These are phyloP conservation scores for Piprites chloris DNA, from an alignment of 2,113 vertebrate genomes.

Conservation along the genomic window DNA sequence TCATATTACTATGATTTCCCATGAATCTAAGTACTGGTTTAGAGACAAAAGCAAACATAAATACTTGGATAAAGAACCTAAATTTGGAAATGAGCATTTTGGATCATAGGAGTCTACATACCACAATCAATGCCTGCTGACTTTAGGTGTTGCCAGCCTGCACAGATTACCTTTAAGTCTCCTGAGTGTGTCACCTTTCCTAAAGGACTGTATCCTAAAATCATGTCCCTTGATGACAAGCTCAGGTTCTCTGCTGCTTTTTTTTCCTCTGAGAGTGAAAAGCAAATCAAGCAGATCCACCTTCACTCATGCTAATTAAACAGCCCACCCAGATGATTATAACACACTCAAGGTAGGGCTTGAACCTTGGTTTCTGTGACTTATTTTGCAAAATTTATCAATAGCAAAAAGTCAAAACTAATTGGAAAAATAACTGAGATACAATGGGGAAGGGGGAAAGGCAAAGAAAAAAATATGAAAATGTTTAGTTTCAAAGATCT, in stretches of 20 bases:
- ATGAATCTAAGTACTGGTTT: neutral
- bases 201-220: neutral
- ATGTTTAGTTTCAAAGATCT: neutral
- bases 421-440: neutral
- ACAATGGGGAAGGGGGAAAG: accelerated
- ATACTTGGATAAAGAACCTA: neutral
- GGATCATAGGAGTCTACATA: neutral
- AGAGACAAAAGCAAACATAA: neutral
- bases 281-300: neutral
- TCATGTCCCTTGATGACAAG: neutral
- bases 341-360: neutral
- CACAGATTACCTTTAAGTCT: accelerated
- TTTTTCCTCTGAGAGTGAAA: neutral
- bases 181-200: neutral
- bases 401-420: neutral
- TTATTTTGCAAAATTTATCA: neutral
- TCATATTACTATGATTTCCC: neutral
- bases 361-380: neutral
- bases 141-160: neutral
- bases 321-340: neutral
- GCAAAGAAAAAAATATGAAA: neutral
- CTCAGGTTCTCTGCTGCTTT: neutral
- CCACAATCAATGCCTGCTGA: neutral
- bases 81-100: neutral
- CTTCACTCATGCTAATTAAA: neutral